Conservation (phyloP, 1,140 invertebrate species). For the Drosophila nebulosa region DNA sequence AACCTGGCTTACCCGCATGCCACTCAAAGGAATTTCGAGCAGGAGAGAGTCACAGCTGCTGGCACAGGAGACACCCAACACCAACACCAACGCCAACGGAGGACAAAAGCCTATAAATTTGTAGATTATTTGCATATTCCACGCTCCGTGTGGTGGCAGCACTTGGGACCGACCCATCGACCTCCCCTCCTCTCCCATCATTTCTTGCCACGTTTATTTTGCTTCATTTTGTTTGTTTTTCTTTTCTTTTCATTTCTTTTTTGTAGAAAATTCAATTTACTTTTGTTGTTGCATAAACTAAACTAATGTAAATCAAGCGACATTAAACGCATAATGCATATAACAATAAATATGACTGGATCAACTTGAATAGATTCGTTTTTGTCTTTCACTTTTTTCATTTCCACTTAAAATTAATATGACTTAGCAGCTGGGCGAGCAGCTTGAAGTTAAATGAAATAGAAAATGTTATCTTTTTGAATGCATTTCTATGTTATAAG, state of each 20-base stretch:
- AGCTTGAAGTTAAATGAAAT: neutral
- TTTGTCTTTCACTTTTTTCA: neutral
- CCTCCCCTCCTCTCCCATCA: neutral
- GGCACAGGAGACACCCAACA: slow-evolving; percentile 31
- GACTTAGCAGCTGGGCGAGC: slow-evolving; percentile 50
- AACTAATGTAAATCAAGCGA: slow-evolving; percentile 73
- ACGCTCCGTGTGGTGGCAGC: slow-evolving; percentile 19
- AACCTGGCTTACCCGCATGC: slow-evolving; percentile 63
- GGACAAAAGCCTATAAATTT: slow-evolving; percentile 72
- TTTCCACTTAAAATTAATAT: slow-evolving; percentile 48
- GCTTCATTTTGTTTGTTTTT: slow-evolving; percentile 3
- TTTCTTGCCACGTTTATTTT: slow-evolving; percentile 51
- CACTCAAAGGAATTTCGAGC: slow-evolving; percentile 36
- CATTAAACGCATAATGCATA: slow-evolving; percentile 67
- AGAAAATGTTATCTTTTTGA: neutral
- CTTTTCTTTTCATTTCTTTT: slow-evolving; percentile 4
- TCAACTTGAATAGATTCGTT: slow-evolving; percentile 10
- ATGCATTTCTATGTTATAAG: neutral
- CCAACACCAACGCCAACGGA: neutral
- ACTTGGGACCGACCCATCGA: neutral
- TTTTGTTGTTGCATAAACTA: slow-evolving; percentile 10
- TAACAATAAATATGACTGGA: slow-evolving; percentile 55
- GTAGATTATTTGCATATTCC: slow-evolving; percentile 76
- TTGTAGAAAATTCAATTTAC: slow-evolving; percentile 38
- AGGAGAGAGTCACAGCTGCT: slow-evolving; percentile 21